These are phyloP conservation scores for Amphiprion ocellaris DNA, from an alignment of 2,113 vertebrate species.

Conservation along the genomic window DNA sequence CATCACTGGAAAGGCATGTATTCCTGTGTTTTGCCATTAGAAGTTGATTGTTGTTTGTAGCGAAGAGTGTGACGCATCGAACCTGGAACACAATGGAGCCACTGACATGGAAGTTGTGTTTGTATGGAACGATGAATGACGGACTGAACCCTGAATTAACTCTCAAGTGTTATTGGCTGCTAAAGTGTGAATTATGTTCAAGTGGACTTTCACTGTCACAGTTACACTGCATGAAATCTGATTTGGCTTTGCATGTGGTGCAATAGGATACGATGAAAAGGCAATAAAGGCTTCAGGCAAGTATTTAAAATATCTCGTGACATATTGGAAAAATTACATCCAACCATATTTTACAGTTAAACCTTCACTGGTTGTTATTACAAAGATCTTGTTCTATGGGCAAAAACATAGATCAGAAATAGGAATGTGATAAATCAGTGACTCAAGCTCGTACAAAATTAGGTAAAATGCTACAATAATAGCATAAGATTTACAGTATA, in stretches of 20 bases:
- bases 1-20: constrained; percentile 63
- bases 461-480: background rate
- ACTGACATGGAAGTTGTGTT: background rate
- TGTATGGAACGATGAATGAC: background rate
- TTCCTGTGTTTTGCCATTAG: constrained; percentile 26
- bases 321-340: constrained; percentile 40
- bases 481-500: background rate
- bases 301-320: background rate
- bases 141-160: constrained; percentile 11
- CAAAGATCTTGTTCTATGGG: background rate
- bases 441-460: background rate
- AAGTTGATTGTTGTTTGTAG: constrained; percentile 33
- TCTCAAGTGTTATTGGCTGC: constrained; percentile 21
- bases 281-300: constrained; percentile 9
- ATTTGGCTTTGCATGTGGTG: constrained; percentile 13
- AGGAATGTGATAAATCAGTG: background rate
- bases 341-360: constrained; percentile 16
- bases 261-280: constrained; percentile 27
- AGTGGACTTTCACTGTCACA: constrained; percentile 16
- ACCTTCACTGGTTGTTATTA: constrained; percentile 1
- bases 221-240: constrained; percentile 24
- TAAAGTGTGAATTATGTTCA: background rate
- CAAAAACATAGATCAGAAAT: background rate
- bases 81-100: constrained; percentile 31
- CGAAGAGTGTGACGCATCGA: constrained; percentile 8